Evolutionary conservation across 1,140 invertebrate genomes (phyloP).

Genomic region (Dinothrombium tinctorium): DNA sequence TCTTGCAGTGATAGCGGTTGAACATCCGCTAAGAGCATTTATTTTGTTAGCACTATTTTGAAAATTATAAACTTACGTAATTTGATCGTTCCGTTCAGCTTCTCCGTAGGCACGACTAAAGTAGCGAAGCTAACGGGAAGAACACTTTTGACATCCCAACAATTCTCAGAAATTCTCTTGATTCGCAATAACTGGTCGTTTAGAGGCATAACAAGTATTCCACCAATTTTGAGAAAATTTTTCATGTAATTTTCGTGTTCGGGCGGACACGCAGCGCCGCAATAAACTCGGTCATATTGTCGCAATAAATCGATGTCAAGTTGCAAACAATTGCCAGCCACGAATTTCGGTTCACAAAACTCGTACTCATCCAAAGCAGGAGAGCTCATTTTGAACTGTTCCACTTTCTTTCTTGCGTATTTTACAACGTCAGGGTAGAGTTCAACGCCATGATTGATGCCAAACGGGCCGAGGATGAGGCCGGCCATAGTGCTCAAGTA

Average conservation of each 20-base stretch:
- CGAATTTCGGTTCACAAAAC: conserved; percentile 59
- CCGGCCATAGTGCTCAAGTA: conserved; percentile 72
- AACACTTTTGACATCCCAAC: conserved; percentile 35
- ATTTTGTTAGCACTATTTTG: neutral
- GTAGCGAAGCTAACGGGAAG: conserved; percentile 54
- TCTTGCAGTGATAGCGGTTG: neutral
- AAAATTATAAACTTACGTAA: conserved; percentile 17
- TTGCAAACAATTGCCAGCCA: conserved; percentile 52
- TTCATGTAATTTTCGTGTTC: conserved; percentile 47
- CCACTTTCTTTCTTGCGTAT: conserved; percentile 44
- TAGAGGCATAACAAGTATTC: conserved; percentile 61
- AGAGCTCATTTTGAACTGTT: conserved; percentile 44
- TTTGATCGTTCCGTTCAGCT: conserved; percentile 25
- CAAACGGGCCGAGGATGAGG: conserved; percentile 43
- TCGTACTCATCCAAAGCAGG: conserved; percentile 53
- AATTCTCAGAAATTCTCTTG: conserved; percentile 30
- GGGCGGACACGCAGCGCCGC: conserved; percentile 52
- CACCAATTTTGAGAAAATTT: conserved; percentile 48
- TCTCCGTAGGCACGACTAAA: conserved; percentile 30
- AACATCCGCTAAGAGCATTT: neutral
- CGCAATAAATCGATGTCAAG: conserved; percentile 27
- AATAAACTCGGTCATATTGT: conserved; percentile 71
- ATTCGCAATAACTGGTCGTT: conserved; percentile 48
- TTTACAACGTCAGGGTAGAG: conserved; percentile 46
- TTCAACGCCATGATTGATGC: conserved; percentile 66